A percentile compares a stretch with the other conserved stretches of the same genome.
Evolutionary conservation across 2,113 vertebrate genomes (phyloP).

Genomic region (Pandion haliaetus): DNA sequence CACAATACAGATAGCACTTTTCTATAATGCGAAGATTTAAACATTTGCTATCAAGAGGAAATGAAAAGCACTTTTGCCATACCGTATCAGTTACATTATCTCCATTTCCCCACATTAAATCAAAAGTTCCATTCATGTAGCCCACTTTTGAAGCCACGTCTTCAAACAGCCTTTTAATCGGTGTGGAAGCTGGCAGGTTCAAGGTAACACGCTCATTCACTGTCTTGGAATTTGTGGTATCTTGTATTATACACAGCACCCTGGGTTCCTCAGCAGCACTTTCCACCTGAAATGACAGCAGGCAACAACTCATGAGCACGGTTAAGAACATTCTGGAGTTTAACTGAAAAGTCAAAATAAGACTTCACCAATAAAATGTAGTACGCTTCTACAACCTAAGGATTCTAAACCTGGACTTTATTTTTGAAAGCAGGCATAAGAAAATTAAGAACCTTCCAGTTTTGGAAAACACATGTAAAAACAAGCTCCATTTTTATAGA

Average conservation of each 20-base stretch:
- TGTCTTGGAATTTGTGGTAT: constrained; percentile 91
- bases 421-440: background rate
- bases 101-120: constrained; percentile 85
- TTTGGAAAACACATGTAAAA: background rate
- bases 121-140: constrained; percentile 91
- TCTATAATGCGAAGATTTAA: background rate
- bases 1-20: fast-evolving
- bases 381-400: background rate
- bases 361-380: background rate
- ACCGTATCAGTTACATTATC: constrained; percentile 77
- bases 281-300: constrained; percentile 83
- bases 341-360: background rate
- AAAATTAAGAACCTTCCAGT: background rate
- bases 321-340: background rate
- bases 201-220: constrained; percentile 90
- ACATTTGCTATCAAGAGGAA: background rate
- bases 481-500: background rate
- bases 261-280: constrained; percentile 96
- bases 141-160: constrained; percentile 93
- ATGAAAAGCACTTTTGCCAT: background rate
- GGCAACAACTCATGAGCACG: background rate
- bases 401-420: background rate
- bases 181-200: constrained; percentile 94
- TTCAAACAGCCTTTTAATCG: constrained; percentile 84
- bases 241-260: constrained; percentile 96